Evolutionary conservation across 2,113 vertebrate genomes (phyloP).

Genomic region (Melospiza georgiana): DNA sequence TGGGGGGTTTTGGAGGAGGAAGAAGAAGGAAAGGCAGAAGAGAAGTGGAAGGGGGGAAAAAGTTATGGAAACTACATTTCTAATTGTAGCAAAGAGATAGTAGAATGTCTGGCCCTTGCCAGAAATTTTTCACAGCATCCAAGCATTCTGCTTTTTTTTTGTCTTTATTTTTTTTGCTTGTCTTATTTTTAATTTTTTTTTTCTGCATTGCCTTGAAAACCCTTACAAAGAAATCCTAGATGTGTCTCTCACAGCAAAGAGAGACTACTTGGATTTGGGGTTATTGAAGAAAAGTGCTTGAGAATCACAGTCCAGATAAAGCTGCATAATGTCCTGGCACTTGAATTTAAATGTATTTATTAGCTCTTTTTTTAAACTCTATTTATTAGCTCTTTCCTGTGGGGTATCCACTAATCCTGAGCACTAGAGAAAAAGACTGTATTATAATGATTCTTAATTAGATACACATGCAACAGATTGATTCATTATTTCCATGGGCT

Average conservation of each 20-base stretch:
- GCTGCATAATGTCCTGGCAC: background rate
- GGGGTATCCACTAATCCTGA: slow-evolving; percentile 9
- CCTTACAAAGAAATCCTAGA: background rate
- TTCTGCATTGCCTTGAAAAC: background rate
- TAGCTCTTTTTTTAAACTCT: background rate
- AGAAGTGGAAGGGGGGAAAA: rapidly evolving
- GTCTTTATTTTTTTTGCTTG: background rate
- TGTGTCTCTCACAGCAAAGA: background rate
- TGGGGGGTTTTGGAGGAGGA: background rate
- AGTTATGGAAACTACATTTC: background rate
- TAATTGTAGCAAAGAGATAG: background rate
- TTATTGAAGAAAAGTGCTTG: background rate
- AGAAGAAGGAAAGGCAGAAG: background rate
- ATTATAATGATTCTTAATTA: slow-evolving; percentile 70
- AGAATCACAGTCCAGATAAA: slow-evolving; percentile 10
- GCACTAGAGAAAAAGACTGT: slow-evolving; percentile 26
- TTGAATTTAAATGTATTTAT: background rate
- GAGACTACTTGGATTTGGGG: background rate
- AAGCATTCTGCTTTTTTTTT: background rate
- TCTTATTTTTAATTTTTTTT: background rate
- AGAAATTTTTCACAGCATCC: background rate
- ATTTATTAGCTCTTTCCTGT: slow-evolving; percentile 41
- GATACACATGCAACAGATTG: slow-evolving; percentile 59
- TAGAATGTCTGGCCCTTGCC: background rate
- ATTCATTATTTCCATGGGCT: slow-evolving; percentile 64